Evolutionary conservation across 2,888 invertebrate species (phyloP), one percentile per base, ranked within the genome.

Genomic region (Syritta pipiens): DNA sequence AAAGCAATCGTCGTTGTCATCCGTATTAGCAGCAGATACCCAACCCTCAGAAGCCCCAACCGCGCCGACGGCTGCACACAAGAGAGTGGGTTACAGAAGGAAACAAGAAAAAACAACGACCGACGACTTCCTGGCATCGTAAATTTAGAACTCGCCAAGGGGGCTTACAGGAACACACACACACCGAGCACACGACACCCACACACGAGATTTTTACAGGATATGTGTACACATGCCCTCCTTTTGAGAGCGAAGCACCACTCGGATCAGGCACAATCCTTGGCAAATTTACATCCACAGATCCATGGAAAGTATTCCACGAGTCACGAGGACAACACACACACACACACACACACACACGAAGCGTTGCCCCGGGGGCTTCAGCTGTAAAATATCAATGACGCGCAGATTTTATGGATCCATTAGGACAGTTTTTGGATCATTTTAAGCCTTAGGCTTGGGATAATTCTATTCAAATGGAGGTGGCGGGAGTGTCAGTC

Each of bases 321-420:
- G 30, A 42, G 42, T 22, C 20, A 28, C 28, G 7, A 9, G 35
- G 51, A 40, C 10, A 44, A 22, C 44, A 32, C n/a, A n/a, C n/a
- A n/a, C n/a, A n/a, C n/a, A n/a, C n/a, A n/a, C n/a, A n/a, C n/a
- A n/a, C n/a, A n/a, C n/a, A n/a, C n/a, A n/a, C n/a, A n/a, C n/a
- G 24, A 24, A 44, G 12, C 44, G 44, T 35, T 19, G 32, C 53
- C 59, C 68, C 26, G 19, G 26, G 51, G 59, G 59, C 59, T 51
- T 32, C n/a, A 28, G 14, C 49, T 60, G 44, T 44, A 26, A 59
- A 69, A 59, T 69, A 69, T 69, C 68, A 59, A 60, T 69, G 49
- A 24, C 30, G 49, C 30, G 68, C 40, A 49, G 59, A 59, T 59
- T 69, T 69, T 59, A 69, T 59, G 42, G 26, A 24, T 44, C 51